Conservation (phyloP, 2,113 vertebrate genomes). For the Galemys pyrenaicus region DNA sequence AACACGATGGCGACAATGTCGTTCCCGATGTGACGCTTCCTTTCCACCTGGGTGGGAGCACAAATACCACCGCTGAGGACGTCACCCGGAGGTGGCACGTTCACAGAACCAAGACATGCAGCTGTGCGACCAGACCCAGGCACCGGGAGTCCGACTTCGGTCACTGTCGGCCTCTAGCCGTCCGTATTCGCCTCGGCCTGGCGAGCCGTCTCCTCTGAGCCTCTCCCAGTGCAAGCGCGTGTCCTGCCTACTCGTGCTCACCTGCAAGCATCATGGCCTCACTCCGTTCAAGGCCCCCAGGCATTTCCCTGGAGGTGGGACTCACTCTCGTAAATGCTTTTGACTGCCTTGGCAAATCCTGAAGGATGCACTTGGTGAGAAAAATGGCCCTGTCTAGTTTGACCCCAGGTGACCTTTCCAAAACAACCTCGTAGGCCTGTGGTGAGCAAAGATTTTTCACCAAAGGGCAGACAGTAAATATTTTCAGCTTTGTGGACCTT, state of each 20-base stretch:
- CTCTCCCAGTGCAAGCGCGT: background rate
- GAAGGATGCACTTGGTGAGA: background rate
- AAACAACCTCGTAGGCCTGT: background rate
- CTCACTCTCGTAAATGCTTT: background rate
- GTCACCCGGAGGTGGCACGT: background rate
- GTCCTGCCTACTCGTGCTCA: background rate
- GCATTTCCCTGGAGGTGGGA: background rate
- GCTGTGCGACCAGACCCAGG: rapidly evolving
- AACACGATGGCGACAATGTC: slow-evolving; percentile 99
- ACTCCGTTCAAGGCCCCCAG: background rate
- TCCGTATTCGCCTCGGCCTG: background rate
- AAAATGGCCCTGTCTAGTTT: background rate
- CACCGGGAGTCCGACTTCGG: rapidly evolving
- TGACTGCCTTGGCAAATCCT: background rate
- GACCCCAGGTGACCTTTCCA: background rate
- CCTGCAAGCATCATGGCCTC: background rate
- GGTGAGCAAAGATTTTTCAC: background rate
- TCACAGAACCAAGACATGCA: background rate
- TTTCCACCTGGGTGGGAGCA: slow-evolving; percentile 91
- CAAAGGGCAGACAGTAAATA: background rate
- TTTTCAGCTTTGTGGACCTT: background rate
- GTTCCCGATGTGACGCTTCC: slow-evolving; percentile 98
- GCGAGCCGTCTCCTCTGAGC: rapidly evolving
- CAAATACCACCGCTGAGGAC: slow-evolving; percentile 12
- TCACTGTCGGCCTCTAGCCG: background rate